phyloP scores from a whole-genome alignment of 2,113 vertebrate species.

The Hippolais icterina region DNA sequence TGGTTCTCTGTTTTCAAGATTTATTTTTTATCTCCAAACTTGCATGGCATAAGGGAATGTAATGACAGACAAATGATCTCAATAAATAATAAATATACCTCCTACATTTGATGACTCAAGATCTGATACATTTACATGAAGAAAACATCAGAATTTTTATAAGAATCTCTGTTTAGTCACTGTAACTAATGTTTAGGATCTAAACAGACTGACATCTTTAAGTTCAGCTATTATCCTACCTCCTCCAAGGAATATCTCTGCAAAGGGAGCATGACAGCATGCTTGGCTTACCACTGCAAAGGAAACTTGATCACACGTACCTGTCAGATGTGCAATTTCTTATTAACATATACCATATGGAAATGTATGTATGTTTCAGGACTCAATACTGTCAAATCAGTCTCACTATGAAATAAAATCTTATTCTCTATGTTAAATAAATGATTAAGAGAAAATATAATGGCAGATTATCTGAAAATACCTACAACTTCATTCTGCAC shows the following conservation, averaged over 20 bases:
- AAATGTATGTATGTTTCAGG: neutral
- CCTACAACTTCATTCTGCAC: neutral
- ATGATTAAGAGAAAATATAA: neutral
- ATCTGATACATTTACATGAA: constrained; percentile 56
- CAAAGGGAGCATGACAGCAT: neutral
- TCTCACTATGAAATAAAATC: neutral
- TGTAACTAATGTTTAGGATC: neutral
- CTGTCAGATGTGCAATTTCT: neutral
- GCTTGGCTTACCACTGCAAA: neutral
- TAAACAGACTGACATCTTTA: neutral
- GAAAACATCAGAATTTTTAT: constrained; percentile 15
- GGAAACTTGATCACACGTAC: neutral
- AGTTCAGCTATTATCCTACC: neutral
- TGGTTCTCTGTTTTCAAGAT: too few species aligned
- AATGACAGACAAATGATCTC: constrained; percentile 35
- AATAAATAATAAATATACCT: constrained; percentile 45
- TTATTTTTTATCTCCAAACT: constrained; percentile 13
- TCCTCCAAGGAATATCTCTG: neutral
- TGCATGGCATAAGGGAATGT: neutral
- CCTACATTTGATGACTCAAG: constrained; percentile 28
- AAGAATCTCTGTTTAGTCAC: neutral
- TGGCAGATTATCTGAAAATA: neutral
- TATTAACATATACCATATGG: neutral
- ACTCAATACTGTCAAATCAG: neutral
- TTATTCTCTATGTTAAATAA: neutral